These are phyloP conservation scores for Aspidoscelis tigris DNA, from an alignment of 2,113 vertebrate species.

Conservation along the genomic window DNA sequence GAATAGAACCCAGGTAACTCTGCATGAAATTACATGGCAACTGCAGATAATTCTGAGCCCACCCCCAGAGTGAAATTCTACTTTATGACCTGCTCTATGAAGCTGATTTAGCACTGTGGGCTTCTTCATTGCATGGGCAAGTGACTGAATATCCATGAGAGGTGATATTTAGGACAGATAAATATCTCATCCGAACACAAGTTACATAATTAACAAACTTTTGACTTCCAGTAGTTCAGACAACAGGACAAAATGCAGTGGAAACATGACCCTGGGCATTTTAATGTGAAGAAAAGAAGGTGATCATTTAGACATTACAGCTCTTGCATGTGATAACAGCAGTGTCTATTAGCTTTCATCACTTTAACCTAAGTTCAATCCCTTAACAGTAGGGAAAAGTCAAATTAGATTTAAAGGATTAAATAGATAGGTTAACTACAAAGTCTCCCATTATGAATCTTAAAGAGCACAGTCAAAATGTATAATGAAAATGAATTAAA, in stretches of 20 bases:
- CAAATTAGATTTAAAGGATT: conserved; percentile 59
- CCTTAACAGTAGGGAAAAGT: conserved; percentile 35
- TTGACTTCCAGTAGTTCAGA: background rate
- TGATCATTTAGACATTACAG: conserved; percentile 37
- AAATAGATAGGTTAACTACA: conserved; percentile 46
- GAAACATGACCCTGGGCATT: conserved; percentile 27
- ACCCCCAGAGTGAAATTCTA: background rate
- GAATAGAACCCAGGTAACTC: background rate
- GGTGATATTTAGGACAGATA: background rate
- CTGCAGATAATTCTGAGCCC: background rate
- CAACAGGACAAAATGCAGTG: background rate
- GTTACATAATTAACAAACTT: conserved; percentile 19
- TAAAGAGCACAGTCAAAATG: conserved; percentile 55
- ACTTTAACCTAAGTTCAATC: conserved; percentile 40
- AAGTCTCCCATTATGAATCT: conserved; percentile 27
- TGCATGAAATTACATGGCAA: background rate
- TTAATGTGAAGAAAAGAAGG: conserved; percentile 33
- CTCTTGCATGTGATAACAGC: conserved; percentile 40
- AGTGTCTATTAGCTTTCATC: conserved; percentile 37
- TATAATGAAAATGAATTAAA: conserved; percentile 59
- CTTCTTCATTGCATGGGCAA: background rate
- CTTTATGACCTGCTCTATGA: background rate
- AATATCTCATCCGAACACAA: background rate
- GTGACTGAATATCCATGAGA: background rate
- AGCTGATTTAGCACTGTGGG: background rate